Conservation (phyloP, 2,888 invertebrate genomes). For the Leptogaster cylindrica region DNA sequence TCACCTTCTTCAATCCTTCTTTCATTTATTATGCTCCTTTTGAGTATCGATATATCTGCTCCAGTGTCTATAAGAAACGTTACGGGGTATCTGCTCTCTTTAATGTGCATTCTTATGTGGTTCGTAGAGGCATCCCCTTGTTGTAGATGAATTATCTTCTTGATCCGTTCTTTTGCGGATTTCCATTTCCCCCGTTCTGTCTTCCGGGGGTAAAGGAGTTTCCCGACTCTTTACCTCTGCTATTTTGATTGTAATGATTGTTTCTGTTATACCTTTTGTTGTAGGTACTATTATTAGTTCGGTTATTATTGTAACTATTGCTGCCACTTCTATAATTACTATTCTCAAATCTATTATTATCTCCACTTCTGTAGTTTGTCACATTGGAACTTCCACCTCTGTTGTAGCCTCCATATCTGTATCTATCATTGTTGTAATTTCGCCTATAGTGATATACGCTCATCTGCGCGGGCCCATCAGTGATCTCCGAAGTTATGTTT, state of each 20-base stretch:
- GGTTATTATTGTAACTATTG: not conserved
- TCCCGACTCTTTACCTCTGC: not conserved
- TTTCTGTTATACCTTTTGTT: too few relatives aligned
- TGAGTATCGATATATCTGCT: slow-evolving; percentile 10
- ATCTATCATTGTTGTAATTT: not conserved
- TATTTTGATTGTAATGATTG: too few relatives aligned
- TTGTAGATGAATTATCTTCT: not conserved
- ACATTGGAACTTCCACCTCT: not conserved
- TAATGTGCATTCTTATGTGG: not conserved
- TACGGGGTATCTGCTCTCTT: not conserved
- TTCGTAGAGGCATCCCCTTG: not conserved
- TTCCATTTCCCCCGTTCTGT: not conserved
- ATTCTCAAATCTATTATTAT: not conserved
- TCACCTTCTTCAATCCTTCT: not conserved
- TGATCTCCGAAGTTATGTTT: not conserved
- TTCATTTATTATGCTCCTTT: not conserved
- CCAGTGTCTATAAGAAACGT: slow-evolving; percentile 9
- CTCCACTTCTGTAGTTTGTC: not conserved
- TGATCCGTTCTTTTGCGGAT: not conserved
- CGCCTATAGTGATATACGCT: not conserved
- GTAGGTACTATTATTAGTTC: not conserved
- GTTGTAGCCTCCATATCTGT: too few relatives aligned
- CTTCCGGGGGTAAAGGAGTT: not conserved
- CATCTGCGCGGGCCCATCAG: not conserved
- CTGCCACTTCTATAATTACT: not conserved